These are phyloP conservation scores for Papio anubis DNA, from an alignment of 2,113 vertebrate species.

Conservation along the genomic window DNA sequence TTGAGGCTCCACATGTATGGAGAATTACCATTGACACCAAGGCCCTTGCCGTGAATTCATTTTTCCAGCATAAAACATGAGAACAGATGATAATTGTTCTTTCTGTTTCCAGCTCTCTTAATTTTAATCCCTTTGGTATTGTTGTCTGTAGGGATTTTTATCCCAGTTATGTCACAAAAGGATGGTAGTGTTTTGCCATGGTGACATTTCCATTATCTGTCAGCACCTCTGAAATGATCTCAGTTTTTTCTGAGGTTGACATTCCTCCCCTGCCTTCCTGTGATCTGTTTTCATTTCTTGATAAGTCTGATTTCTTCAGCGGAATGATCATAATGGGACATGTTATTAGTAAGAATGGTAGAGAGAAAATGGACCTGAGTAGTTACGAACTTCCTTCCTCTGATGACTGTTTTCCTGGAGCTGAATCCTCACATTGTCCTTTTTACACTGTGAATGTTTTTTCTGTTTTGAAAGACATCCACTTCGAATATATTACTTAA, in stretches of 20 bases:
- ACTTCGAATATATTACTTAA: background rate
- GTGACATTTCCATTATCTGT: conserved; percentile 48
- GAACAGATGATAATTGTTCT: background rate
- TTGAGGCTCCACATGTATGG: background rate
- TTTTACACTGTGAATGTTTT: background rate
- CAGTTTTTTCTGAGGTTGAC: conserved; percentile 65
- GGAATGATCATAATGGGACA: background rate
- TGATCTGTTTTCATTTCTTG: conserved; percentile 68
- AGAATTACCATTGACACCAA: conserved; percentile 5
- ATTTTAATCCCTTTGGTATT: conserved; percentile 40
- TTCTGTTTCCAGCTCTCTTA: background rate
- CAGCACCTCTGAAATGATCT: conserved; percentile 20
- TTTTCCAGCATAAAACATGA: background rate
- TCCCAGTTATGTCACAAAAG: conserved; percentile 59
- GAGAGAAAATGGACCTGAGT: background rate
- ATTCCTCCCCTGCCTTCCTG: conserved; percentile 36
- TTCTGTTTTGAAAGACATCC: background rate
- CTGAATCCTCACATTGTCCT: background rate
- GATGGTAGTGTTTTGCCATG: conserved; percentile 30
- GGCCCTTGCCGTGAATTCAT: conserved; percentile 9
- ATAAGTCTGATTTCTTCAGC: conserved; percentile 20
- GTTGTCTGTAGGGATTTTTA: conserved; percentile 27
- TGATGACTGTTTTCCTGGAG: background rate
- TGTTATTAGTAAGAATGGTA: background rate
- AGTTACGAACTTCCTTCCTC: background rate